These are phyloP conservation scores for Dryocosmus kuriphilus DNA, from an alignment of 2,888 invertebrate genomes.

Conservation along the genomic window DNA sequence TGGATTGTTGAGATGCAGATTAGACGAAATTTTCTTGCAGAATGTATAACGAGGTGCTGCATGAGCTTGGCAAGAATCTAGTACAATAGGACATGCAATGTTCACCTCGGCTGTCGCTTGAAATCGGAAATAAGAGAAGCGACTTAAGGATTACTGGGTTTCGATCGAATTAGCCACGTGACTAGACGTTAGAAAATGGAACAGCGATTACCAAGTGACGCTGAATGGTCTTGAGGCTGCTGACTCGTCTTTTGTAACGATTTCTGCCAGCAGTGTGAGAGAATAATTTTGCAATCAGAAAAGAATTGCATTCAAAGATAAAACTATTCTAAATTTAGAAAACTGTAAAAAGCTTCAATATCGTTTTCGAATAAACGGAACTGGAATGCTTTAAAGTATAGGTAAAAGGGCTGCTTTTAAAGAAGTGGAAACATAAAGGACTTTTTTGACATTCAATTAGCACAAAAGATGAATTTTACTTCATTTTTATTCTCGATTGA, in stretches of 20 bases:
- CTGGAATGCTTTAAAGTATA: not conserved
- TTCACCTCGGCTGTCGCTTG: not conserved
- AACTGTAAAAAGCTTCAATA: not conserved
- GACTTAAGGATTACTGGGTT: constrained; percentile 65
- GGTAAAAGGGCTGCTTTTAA: not conserved
- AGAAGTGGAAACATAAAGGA: not conserved
- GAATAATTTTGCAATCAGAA: constrained; percentile 10
- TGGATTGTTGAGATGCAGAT: constrained; percentile 63
- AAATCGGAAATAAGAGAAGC: constrained; percentile 44
- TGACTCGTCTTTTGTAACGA: constrained; percentile 13
- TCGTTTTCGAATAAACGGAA: not conserved
- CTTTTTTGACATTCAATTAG: not conserved
- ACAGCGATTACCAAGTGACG: not conserved
- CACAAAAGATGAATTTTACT: not conserved
- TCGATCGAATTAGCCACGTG: constrained; percentile 67
- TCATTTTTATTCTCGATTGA: not conserved
- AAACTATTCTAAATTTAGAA: not conserved
- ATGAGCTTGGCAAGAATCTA: not conserved
- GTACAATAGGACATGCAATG: not conserved
- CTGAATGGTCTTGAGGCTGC: not conserved
- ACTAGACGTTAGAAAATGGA: constrained; percentile 22
- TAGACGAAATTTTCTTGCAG: constrained; percentile 63
- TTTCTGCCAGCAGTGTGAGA: not conserved
- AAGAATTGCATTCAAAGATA: not conserved
- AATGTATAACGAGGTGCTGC: constrained; percentile 66